These are phyloP conservation scores for Mercenaria mercenaria DNA, from an alignment of 1,140 invertebrate genomes.

Conservation along the genomic window DNA sequence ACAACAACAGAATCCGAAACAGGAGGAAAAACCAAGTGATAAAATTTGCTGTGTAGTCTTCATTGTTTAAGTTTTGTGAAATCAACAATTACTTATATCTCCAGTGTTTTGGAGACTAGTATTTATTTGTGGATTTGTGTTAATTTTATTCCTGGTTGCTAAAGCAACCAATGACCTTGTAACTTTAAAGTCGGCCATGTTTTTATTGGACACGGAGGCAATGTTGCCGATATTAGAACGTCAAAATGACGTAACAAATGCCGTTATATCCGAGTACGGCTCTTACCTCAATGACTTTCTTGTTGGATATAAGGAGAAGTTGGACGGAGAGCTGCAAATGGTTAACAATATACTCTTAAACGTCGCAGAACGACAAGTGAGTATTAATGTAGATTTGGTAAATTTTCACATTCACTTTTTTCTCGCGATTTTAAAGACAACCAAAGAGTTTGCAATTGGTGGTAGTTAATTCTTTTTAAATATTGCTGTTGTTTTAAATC, in stretches of 20 bases:
- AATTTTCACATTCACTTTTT: background rate
- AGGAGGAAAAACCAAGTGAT: conserved; percentile 45
- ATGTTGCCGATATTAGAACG: conserved; percentile 75
- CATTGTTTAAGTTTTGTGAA: conserved; percentile 50
- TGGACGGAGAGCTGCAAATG: conserved; percentile 38
- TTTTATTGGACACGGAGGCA: conserved; percentile 77
- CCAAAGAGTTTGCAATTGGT: no score
- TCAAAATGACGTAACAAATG: conserved; percentile 74
- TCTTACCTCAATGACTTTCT: conserved; percentile 63
- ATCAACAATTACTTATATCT: conserved; percentile 70
- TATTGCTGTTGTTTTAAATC: no score
- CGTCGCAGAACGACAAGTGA: conserved; percentile 59
- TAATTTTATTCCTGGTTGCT: conserved; percentile 76
- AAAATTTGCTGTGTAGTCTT: conserved; percentile 11
- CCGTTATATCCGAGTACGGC: conserved; percentile 52
- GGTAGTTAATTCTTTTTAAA: no score
- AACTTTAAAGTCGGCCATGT: conserved; percentile 73
- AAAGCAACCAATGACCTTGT: conserved; percentile 78
- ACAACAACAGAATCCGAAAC: conserved; percentile 68
- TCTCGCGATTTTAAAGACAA: no score
- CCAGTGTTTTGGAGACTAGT: conserved; percentile 77
- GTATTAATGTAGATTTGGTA: background rate
- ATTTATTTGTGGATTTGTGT: conserved; percentile 71
- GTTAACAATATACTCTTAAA: conserved; percentile 42
- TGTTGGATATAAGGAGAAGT: background rate